Evolutionary conservation across 2,797 vertebrate genomes (phyloP).

Genomic region (Squalus acanthias): DNA sequence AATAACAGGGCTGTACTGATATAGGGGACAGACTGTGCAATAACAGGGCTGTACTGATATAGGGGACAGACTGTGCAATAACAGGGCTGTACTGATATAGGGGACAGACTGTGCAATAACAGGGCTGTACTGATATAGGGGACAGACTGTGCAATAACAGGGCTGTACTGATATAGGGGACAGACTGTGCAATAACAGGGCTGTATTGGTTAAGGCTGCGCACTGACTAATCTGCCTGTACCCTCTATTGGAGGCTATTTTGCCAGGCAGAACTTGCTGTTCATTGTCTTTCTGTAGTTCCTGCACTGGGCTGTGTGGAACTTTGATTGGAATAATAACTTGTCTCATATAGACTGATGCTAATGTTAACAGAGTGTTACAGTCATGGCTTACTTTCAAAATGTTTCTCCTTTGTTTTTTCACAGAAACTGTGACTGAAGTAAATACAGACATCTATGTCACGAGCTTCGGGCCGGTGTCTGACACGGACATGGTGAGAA

Average conservation of each 20-base stretch:
- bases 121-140: background rate
- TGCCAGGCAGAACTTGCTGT: background rate
- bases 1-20: too few species aligned
- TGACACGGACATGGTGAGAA: slow-evolving; percentile 88
- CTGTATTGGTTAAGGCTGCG: background rate
- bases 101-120: background rate
- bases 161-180: background rate
- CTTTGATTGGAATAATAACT: background rate
- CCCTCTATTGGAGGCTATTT: background rate
- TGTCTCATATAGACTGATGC: background rate
- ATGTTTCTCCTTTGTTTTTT: slow-evolving; percentile 42
- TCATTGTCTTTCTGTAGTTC: background rate
- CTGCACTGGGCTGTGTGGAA: background rate
- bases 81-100: too few species aligned
- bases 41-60: too few species aligned
- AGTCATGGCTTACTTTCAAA: background rate
- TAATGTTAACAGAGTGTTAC: background rate
- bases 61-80: too few species aligned
- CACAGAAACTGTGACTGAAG: slow-evolving; percentile 90
- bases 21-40: too few species aligned
- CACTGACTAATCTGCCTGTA: background rate
- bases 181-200: background rate
- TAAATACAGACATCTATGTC: slow-evolving; percentile 96
- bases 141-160: background rate
- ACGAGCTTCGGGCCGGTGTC: slow-evolving; percentile 96